phyloP scores from a whole-genome alignment of 2,797 vertebrate genomes.

The Pempheris klunzingeri region DNA sequence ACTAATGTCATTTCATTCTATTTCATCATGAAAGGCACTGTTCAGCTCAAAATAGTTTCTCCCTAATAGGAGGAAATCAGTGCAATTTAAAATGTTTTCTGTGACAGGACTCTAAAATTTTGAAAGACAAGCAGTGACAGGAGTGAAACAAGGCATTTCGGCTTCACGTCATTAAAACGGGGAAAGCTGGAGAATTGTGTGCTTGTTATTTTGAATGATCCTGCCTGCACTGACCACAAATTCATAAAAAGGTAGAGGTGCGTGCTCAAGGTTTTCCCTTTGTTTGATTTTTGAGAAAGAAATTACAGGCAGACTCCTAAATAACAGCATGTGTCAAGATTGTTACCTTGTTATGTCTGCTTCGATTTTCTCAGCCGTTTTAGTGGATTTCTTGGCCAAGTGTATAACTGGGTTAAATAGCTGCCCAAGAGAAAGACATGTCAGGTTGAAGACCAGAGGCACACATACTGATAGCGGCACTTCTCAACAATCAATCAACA shows the following conservation, averaged over 20 bases:
- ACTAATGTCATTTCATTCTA: conserved; percentile 65
- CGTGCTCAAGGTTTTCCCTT: conserved; percentile 14
- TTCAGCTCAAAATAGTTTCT: conserved; percentile 35
- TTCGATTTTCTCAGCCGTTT: conserved; percentile 1
- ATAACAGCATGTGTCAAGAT: neutral
- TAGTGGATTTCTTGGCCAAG: conserved; percentile 9
- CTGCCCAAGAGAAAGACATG: neutral
- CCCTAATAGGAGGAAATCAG: conserved; percentile 38
- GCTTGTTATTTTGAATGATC: conserved; percentile 38
- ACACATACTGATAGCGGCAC: neutral
- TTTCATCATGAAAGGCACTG: conserved; percentile 69
- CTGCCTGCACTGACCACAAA: conserved; percentile 37
- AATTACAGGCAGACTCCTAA: conserved; percentile 6
- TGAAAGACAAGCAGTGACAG: conserved; percentile 32
- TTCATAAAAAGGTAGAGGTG: neutral
- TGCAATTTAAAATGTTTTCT: conserved; percentile 31
- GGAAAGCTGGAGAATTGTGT: neutral
- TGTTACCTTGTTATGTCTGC: neutral
- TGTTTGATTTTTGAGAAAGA: conserved; percentile 15
- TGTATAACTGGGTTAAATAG: conserved; percentile 1
- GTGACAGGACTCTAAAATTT: conserved; percentile 38
- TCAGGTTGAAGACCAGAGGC: neutral
- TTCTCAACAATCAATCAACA: conserved; percentile 41
- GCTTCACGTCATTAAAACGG: conserved; percentile 33
- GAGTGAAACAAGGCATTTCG: conserved; percentile 21